Conservation (phyloP, 2,888 invertebrate genomes). For the Caenorhabditis macrosperma region DNA sequence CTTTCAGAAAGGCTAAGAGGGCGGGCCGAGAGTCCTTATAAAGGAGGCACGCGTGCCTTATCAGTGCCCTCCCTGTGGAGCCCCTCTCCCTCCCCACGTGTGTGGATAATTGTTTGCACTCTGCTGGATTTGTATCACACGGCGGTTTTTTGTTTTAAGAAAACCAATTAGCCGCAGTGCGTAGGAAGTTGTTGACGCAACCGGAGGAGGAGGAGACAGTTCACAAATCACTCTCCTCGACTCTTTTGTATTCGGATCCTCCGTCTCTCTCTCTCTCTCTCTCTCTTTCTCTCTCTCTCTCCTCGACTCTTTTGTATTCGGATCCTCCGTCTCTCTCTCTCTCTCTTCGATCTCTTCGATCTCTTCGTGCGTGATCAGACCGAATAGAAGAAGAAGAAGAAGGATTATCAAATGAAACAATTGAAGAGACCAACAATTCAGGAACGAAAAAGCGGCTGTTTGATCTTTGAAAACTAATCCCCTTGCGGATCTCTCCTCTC, state of each 20-base stretch:
- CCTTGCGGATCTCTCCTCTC: not conserved
- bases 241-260: no score
- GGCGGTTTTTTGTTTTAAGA: no score
- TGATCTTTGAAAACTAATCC: slow-evolving; percentile 38
- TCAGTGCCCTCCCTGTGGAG: not conserved
- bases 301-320: no score
- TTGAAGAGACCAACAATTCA: not conserved
- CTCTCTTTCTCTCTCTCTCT: no score
- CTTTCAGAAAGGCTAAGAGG: slow-evolving; percentile 20
- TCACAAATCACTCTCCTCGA: no score
- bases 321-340: no score
- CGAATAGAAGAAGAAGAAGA: not conserved
- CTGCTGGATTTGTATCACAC: no score
- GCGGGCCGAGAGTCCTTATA: slow-evolving; percentile 3
- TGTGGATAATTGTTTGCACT: not conserved
- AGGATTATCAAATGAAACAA: not conserved
- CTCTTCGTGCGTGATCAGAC: not conserved
- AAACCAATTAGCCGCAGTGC: not conserved
- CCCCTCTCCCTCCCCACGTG: no score
- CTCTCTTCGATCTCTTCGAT: not conserved
- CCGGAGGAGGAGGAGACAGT: no score
- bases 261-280: no score
- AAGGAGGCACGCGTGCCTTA: not conserved
- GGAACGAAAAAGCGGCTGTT: not conserved
- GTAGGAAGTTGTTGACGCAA: not conserved